These are phyloP conservation scores for Vireo griseus DNA, from an alignment of 2,797 vertebrate genomes.

Conservation along the genomic window DNA sequence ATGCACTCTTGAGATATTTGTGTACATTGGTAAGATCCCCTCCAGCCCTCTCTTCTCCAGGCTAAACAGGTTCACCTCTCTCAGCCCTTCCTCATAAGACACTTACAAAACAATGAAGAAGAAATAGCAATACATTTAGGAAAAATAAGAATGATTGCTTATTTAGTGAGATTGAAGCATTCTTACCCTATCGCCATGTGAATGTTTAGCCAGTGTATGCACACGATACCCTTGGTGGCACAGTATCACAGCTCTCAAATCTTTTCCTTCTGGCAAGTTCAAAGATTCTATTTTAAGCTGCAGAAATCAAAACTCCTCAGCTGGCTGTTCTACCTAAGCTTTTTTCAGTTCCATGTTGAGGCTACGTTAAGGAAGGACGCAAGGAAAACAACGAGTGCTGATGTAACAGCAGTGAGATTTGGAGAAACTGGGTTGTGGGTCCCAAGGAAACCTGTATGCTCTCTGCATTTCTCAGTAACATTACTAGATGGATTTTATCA, in stretches of 20 bases:
- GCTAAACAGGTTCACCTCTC: not conserved
- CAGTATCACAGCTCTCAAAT: not conserved
- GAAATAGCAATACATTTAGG: not conserved
- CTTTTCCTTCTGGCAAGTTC: not conserved
- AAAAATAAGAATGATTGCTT: not conserved
- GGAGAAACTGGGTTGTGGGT: not conserved
- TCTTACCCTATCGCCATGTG: not conserved
- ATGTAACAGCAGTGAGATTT: not conserved
- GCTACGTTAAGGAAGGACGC: not conserved
- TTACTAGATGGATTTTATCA: not conserved
- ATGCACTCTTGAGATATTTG: not conserved
- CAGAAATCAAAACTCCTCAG: not conserved
- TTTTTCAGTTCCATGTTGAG: not conserved
- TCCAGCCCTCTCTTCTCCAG: not conserved
- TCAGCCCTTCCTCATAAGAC: not conserved
- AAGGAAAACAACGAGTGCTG: not conserved
- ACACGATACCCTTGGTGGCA: not conserved
- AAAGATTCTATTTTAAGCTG: not conserved
- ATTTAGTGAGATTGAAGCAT: not conserved
- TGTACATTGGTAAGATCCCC: not conserved
- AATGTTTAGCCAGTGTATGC: not conserved
- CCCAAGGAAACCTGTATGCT: not conserved
- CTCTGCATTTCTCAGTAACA: not conserved
- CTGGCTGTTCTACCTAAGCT: not conserved
- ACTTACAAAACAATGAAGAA: not conserved